Percentiles rank a stretch among this genome's conserved stretches.
phyloP scores from a whole-genome alignment of 1,140 invertebrate genomes.

The Proales similis region DNA sequence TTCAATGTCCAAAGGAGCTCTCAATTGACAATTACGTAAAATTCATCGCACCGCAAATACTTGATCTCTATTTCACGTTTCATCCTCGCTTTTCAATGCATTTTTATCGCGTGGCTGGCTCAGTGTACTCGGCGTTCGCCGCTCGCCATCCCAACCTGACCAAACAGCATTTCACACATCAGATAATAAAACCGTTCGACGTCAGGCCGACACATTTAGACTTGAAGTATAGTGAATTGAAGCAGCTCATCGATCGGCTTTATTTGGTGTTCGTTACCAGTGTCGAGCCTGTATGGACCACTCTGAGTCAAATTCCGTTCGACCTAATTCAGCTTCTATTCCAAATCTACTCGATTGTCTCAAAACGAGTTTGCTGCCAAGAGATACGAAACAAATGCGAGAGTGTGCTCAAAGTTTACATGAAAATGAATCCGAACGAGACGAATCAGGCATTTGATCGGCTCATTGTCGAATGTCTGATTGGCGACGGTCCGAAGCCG shows the following conservation, averaged over 20 bases:
- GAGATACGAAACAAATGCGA: background rate
- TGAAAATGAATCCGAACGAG: background rate
- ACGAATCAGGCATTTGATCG: too few relatives aligned
- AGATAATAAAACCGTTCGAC: conserved; percentile 40
- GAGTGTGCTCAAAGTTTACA: conserved; percentile 2
- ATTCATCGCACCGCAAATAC: conserved; percentile 45
- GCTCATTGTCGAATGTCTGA: too few relatives aligned
- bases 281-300: background rate
- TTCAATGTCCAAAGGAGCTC: conserved; percentile 54
- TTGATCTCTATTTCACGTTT: background rate
- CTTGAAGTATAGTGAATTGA: conserved; percentile 14
- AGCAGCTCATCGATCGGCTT: background rate
- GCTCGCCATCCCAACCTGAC: conserved; percentile 39
- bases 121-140: conserved; percentile 4
- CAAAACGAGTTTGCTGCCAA: background rate
- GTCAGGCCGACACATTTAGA: conserved; percentile 29
- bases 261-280: conserved; percentile 5
- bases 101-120: conserved; percentile 39
- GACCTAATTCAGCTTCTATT: conserved; percentile 9
- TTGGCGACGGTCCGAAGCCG: too few relatives aligned
- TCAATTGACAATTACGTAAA: conserved; percentile 56
- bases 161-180: conserved; percentile 39
- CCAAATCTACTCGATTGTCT: background rate
- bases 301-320: conserved; percentile 14
- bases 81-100: conserved; percentile 37